Base-by-base conservation (phyloP, 2,888 invertebrate genomes). In the Cepaea hortensis region DNA sequence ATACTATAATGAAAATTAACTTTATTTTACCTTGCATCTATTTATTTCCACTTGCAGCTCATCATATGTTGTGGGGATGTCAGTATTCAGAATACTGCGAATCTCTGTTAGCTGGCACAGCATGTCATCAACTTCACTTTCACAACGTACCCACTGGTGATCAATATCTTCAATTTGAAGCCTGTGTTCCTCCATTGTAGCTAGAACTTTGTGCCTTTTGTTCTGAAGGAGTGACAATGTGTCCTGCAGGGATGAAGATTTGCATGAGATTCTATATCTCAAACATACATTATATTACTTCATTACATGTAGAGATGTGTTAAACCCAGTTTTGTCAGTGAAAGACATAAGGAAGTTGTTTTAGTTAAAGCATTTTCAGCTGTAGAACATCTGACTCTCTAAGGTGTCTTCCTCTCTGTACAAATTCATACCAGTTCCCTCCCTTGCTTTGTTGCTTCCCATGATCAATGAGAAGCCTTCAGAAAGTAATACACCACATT, bases 61-160 rank as follows among this genome's bases (percentile, higher is more conserved):
- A 81, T 93, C 93, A 85, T 93, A 93, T 20, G 91, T 90, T 15
- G 91, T 90, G 2, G 94, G 94, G 50, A 94, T 89, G 5, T 91
- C 91, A 18, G 87, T 82, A 11, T 88, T 88, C n/a, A 93, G 88
- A 7, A 89, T 85, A 5, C 85, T 87, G 35, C 94, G 90, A 20
- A 92, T 91, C 70, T 93, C 93, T 87, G 91, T 92, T 79, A 94
- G 90, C 93, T 93, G 93, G 61, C 89, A 88, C 20, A 93, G 89
- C 46, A 92, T 90, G 18, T 93, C 93, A 61, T 93, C 93, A 85
- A 94, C 92, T 72, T 92, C 93, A 50, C 91, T 91, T 85, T 94
- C 93, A 90, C 92, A 91, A 13, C 91, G 91, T 61, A 90, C 88
- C 94, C 94, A 94, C 87, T 91, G 91, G 77, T 87, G 88, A 72